Evolutionary conservation across 2,113 vertebrate genomes (phyloP), one percentile per base, ranked within the genome.

Genomic region (Phycodurus eques): DNA sequence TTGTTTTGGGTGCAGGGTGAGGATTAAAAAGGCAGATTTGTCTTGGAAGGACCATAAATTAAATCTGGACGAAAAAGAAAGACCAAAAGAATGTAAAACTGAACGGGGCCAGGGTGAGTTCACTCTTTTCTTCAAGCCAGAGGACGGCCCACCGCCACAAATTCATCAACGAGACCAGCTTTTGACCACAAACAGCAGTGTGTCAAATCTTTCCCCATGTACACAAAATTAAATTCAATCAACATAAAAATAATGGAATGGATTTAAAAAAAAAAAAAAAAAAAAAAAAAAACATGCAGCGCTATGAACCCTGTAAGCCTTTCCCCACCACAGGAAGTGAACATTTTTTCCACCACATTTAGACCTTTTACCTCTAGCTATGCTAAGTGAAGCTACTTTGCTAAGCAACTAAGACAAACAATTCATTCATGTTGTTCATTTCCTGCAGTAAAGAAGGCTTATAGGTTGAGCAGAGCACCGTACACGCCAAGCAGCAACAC

Each of bases 401-500:
- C 33, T 39, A 62, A 39, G 8, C 31, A 9, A 39, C 33, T 39
- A 9, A 35, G 31, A 17, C 35, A 31, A 11, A 67, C 27, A 7
- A 53, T 68, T 69, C 49, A 66, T 53, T 53, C 27, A 39, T 5
- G 35, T 39, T 70, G 46, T 39, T 66, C 20, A 64, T 35, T 62
- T 78, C 72, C 71, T 74, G 76, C 59, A 17, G 19, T 75, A 72
- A 78, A 79, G 76, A 75, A 66, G 63, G 67, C 19, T 53, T 53
- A 19, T 43, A 65, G 42, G 66, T 83, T 68, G 61, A 80, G 67
- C 68, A 68, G 73, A 72, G 67, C 49, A 57, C 72, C 70, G 49
- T n/a, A 76, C 82, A 47, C 47, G 12, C 64, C 14, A 89, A 87
- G 85, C 83, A 87, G 77, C 77, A 80, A 88, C 81, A 87, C 81